These are phyloP conservation scores for Antheraea yamamai DNA, from an alignment of 2,888 invertebrate genomes.

Conservation along the genomic window DNA sequence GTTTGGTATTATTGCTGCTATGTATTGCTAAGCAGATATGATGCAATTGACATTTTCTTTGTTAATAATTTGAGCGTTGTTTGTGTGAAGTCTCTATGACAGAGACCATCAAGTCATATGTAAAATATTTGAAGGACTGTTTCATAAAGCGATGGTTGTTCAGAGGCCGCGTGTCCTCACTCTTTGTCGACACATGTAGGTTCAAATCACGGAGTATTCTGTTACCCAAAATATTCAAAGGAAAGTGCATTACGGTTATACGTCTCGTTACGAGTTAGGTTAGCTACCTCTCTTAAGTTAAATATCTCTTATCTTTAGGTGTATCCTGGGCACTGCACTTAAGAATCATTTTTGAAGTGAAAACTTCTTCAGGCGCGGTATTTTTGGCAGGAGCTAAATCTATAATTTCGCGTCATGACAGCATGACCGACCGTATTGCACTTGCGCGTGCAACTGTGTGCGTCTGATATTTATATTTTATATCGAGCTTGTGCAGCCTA, in stretches of 20 bases:
- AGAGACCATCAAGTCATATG: not conserved
- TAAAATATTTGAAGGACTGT: not conserved
- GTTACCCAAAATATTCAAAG: not conserved
- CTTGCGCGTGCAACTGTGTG: no score
- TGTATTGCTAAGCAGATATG: not conserved
- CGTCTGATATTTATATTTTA: no score
- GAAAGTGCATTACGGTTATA: not conserved
- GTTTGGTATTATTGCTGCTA: not conserved
- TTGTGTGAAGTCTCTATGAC: not conserved
- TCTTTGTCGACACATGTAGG: not conserved
- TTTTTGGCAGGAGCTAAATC: no score
- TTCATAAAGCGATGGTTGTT: not conserved
- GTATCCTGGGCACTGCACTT: not conserved
- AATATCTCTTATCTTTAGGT: not conserved
- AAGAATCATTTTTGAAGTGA: no score
- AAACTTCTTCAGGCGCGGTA: no score
- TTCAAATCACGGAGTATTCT: not conserved
- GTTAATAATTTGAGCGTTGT: slow-evolving; percentile 16
- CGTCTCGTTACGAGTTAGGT: not conserved
- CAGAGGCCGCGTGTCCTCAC: not conserved
- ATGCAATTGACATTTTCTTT: slow-evolving; percentile 19
- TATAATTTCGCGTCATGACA: no score
- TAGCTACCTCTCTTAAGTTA: not conserved
- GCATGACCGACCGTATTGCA: no score
- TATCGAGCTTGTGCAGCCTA: no score